These are phyloP conservation scores for Aplysina aerophoba DNA, from an alignment of 37 sponge, comb jelly and placozoan species.

Conservation along the genomic window DNA sequence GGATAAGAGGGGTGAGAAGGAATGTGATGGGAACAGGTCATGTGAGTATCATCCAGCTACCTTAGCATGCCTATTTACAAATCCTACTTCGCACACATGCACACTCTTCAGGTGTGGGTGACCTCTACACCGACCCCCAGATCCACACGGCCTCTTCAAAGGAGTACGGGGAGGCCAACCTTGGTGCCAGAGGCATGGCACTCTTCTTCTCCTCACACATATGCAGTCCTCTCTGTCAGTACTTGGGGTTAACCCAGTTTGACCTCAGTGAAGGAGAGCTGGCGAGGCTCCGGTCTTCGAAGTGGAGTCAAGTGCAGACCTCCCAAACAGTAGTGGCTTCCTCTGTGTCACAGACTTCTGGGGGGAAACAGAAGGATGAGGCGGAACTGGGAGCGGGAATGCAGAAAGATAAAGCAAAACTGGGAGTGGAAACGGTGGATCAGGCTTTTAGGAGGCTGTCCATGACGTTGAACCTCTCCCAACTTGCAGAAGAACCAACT, in stretches of 20 bases:
- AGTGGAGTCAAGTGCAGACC: constrained; percentile 20
- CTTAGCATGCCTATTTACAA: neutral
- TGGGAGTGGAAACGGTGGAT: neutral
- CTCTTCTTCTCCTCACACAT: constrained; percentile 91
- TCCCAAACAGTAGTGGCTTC: constrained; percentile 17
- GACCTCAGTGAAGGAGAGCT: constrained; percentile 64
- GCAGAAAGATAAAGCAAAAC: too few species aligned
- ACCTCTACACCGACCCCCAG: constrained; percentile 96
- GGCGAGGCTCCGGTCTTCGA: constrained; percentile 9
- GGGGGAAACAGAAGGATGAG: too few species aligned
- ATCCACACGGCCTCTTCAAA: constrained; percentile 80
- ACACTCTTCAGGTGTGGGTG: constrained; percentile 79
- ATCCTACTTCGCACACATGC: neutral
- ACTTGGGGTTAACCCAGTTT: constrained; percentile 68
- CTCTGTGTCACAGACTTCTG: neutral
- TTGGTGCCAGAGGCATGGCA: constrained; percentile 88
- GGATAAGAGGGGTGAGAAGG: too few species aligned
- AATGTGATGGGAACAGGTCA: too few species aligned
- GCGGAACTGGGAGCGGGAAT: too few species aligned
- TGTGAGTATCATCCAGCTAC: too few species aligned
- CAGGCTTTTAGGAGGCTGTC: constrained; percentile 22
- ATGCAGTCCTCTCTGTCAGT: constrained; percentile 81
- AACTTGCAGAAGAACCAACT: neutral
- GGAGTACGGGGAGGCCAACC: constrained; percentile 88
- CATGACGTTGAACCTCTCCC: neutral